Evolutionary conservation across 2,113 vertebrate genomes (phyloP).

Genomic region (Nicator chloris): DNA sequence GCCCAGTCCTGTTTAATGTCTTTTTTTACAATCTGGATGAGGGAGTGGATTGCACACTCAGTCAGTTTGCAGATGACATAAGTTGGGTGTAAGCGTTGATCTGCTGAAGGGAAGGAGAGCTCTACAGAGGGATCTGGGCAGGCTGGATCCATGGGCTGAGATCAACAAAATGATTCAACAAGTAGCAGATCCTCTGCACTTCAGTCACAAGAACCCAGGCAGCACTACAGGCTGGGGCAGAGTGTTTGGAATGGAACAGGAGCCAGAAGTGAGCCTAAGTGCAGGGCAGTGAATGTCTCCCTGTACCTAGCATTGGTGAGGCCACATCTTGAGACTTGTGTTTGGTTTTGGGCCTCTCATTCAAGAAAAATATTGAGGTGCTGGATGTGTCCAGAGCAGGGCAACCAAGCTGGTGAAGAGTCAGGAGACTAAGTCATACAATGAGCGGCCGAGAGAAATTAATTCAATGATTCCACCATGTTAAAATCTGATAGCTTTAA

Average conservation of each 20-base stretch:
- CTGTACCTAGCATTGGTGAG: not conserved
- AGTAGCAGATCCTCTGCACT: not conserved
- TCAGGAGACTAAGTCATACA: fast-evolving
- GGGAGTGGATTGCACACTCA: fast-evolving
- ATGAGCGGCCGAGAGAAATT: not conserved
- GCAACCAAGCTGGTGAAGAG: not conserved
- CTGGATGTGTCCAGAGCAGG: not conserved
- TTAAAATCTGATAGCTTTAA: not conserved
- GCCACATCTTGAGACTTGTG: not conserved
- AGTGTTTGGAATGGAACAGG: not conserved
- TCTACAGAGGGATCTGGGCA: not conserved
- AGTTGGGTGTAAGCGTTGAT: fast-evolving
- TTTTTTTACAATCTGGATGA: not conserved
- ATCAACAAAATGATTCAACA: not conserved
- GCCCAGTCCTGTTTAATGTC: not conserved
- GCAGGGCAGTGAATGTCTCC: not conserved
- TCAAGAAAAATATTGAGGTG: not conserved
- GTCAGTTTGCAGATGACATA: not conserved
- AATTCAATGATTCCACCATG: not conserved
- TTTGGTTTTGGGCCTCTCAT: not conserved
- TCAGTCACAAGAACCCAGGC: not conserved
- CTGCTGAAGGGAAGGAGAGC: not conserved
- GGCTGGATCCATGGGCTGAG: not conserved
- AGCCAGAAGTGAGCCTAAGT: too few relatives aligned
- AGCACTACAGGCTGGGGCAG: not conserved